Evolutionary conservation across 1,140 invertebrate genomes (phyloP).

Genomic region (Nixonia krombeini): DNA sequence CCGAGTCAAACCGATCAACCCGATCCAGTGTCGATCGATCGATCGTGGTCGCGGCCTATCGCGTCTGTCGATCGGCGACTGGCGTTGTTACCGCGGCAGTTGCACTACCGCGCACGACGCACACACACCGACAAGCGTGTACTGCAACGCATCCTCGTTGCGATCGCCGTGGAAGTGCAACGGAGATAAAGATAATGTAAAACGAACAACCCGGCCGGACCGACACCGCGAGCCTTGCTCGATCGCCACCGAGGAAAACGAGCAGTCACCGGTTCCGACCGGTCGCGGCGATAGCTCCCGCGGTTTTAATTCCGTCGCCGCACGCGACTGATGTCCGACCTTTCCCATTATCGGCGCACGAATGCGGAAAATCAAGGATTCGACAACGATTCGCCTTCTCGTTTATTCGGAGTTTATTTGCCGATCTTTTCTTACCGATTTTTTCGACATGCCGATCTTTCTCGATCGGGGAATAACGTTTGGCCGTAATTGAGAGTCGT

Average conservation of each 20-base stretch:
- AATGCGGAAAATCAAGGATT: no score
- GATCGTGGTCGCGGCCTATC: conserved; percentile 19
- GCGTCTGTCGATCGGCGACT: conserved; percentile 27
- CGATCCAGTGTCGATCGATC: conserved; percentile 27
- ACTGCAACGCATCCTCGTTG: conserved; percentile 21
- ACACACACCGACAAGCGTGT: conserved; percentile 13
- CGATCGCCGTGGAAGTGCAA: conserved; percentile 43
- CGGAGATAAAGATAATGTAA: conserved; percentile 50
- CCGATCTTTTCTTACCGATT: no score
- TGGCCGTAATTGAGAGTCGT: no score
- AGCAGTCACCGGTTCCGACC: conserved; percentile 32
- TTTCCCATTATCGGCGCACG: no score
- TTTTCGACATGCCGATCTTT: no score
- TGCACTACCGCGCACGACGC: conserved; percentile 4
- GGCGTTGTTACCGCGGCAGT: conserved; percentile 33
- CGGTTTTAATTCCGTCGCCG: conserved; percentile 37
- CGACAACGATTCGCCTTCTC: no score
- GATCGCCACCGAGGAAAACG: conserved; percentile 27
- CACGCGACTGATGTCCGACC: conserved; percentile 34
- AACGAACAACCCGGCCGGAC: conserved; percentile 42
- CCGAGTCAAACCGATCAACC: conserved; percentile 27
- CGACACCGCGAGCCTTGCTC: conserved; percentile 22
- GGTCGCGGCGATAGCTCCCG: conserved; percentile 31
- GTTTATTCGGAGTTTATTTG: no score
- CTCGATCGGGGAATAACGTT: no score